Conservation (phyloP, 35 echinoderm and acorn worm genomes). For the Ptychodera flava region DNA sequence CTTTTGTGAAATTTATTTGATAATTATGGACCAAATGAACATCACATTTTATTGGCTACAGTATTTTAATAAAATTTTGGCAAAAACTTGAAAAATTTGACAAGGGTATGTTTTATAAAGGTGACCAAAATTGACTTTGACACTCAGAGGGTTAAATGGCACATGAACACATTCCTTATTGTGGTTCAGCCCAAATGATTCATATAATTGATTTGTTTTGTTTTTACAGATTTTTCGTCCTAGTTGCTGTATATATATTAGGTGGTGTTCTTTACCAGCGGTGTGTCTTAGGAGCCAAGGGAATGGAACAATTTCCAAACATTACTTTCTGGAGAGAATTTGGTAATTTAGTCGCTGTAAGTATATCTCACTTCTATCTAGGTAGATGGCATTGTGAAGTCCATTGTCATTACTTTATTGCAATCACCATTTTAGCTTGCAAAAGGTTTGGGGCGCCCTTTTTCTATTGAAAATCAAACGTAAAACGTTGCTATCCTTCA, state of each 20-base stretch:
- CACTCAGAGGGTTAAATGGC: too few relatives aligned
- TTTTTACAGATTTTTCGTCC: slow-evolving; percentile 26
- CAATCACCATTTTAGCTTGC: not conserved
- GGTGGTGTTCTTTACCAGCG: slow-evolving; percentile 73
- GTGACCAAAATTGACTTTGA: too few relatives aligned
- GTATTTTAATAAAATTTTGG: too few relatives aligned
- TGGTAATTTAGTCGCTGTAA: slow-evolving; percentile 76
- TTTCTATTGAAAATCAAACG: not conserved
- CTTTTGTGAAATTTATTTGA: too few relatives aligned
- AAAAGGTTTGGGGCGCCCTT: not conserved
- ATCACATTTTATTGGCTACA: too few relatives aligned
- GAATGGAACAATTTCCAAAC: slow-evolving; percentile 85
- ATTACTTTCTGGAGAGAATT: slow-evolving; percentile 80
- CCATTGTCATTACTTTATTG: not conserved
- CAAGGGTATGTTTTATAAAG: too few relatives aligned
- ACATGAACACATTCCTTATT: too few relatives aligned
- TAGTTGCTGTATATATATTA: slow-evolving; percentile 54
- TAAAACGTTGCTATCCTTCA: not conserved
- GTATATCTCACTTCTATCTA: slow-evolving; percentile 2
- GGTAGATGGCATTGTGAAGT: not conserved
- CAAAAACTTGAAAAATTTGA: too few relatives aligned
- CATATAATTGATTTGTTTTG: slow-evolving; percentile 18
- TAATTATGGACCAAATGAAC: too few relatives aligned
- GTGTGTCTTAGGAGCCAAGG: slow-evolving; percentile 73
- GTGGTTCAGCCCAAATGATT: too few relatives aligned